phyloP scores from a whole-genome alignment of 2,797 vertebrate genomes.

The Fistularia tabacaria region DNA sequence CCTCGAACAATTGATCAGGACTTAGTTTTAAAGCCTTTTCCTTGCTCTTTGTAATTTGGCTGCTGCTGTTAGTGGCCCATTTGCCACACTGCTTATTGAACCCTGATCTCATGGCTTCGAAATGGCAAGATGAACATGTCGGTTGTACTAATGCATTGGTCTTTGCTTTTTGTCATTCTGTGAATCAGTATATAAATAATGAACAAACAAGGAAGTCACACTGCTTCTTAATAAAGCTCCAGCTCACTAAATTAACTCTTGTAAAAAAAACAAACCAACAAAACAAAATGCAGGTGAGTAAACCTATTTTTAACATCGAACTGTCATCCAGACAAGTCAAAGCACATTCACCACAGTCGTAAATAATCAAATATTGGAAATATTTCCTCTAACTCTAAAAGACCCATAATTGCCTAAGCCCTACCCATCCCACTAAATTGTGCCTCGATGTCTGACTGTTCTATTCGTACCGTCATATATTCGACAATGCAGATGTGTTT shows the following conservation, averaged over 20 bases:
- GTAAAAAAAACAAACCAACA: slow-evolving; percentile 22
- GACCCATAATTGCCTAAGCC: slow-evolving; percentile 7
- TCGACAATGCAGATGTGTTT: slow-evolving; percentile 49
- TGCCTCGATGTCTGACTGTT: slow-evolving; percentile 13
- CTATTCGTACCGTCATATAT: slow-evolving; percentile 6
- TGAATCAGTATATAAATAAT: slow-evolving; percentile 41
- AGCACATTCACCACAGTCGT: slow-evolving; percentile 12
- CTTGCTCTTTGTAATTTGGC: slow-evolving; percentile 61
- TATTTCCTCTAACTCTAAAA: slow-evolving; percentile 8
- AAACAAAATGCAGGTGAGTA: slow-evolving; percentile 66
- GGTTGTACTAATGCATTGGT: slow-evolving; percentile 44
- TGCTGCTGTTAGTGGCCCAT: slow-evolving; percentile 48
- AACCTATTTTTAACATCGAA: slow-evolving; percentile 39
- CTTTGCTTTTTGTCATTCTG: slow-evolving; percentile 40
- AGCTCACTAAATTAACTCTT: slow-evolving; percentile 54
- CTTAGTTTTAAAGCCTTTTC: slow-evolving; percentile 32
- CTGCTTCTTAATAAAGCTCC: slow-evolving; percentile 63
- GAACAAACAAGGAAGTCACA: slow-evolving; percentile 56
- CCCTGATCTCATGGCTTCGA: slow-evolving; percentile 44
- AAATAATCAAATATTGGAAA: slow-evolving; percentile 17
- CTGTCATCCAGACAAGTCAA: slow-evolving; percentile 10
- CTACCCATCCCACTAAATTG: slow-evolving; percentile 7
- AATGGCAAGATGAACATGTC: slow-evolving; percentile 41
- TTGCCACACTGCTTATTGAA: slow-evolving; percentile 32
- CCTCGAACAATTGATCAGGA: slow-evolving; percentile 26